Evolutionary conservation across 2,888 invertebrate species (phyloP).

Genomic region (Cistogaster globosa): DNA sequence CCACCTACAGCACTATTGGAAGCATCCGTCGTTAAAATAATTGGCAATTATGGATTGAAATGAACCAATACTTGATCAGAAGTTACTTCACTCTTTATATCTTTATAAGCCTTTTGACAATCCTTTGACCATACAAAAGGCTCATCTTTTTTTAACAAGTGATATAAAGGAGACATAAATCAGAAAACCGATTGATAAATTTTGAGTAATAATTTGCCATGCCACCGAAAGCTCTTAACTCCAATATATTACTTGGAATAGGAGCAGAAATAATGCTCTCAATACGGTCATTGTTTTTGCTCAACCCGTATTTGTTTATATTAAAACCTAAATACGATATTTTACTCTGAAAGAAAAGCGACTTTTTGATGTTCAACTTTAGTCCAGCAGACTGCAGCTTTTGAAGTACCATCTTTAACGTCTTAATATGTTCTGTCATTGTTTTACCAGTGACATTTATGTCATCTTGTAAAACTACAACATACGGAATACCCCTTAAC

Average conservation of each 20-base stretch:
- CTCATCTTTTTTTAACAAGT: conserved; percentile 62
- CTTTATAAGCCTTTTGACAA: conserved; percentile 50
- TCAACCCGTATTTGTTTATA: too few species aligned
- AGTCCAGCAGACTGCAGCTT: too few species aligned
- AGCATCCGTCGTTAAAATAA: conserved; percentile 75
- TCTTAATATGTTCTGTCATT: too few species aligned
- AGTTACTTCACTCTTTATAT: conserved; percentile 72
- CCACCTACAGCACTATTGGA: conserved; percentile 67
- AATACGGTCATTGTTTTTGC: too few species aligned
- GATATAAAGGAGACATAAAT: conserved; percentile 56
- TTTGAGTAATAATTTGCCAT: conserved; percentile 65
- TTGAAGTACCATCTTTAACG: too few species aligned
- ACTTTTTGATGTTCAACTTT: too few species aligned
- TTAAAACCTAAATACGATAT: too few species aligned
- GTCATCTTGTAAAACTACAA: conserved; percentile 52
- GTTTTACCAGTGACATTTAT: too few species aligned
- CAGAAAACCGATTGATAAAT: conserved; percentile 65
- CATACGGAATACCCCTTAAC: conserved; percentile 49
- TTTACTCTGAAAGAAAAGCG: too few species aligned
- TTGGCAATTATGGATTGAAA: conserved; percentile 70
- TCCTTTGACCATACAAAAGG: conserved; percentile 75
- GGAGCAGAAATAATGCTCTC: too few species aligned
- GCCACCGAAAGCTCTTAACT: too few species aligned
- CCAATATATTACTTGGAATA: too few species aligned
- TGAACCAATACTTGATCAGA: conserved; percentile 67